phyloP scores from a whole-genome alignment of 2,888 invertebrate species.

The Mimas tiliae region DNA sequence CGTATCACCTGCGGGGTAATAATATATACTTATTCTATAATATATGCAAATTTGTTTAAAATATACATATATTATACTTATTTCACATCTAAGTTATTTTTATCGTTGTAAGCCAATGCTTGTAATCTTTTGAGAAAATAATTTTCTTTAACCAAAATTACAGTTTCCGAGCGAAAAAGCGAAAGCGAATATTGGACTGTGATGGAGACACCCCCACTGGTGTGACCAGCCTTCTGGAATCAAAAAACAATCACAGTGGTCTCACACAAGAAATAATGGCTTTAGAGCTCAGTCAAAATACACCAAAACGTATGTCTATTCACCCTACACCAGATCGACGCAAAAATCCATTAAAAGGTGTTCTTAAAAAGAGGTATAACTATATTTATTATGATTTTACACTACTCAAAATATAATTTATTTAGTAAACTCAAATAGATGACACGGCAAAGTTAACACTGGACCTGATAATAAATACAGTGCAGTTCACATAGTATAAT shows the following conservation, averaged over 20 bases:
- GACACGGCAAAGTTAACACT: no score
- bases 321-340: slow-evolving; percentile 79
- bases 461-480: no score
- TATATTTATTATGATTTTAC: neutral
- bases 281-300: slow-evolving; percentile 87
- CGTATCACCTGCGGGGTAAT: no score
- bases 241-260: slow-evolving; percentile 84
- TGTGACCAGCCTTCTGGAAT: slow-evolving; percentile 68
- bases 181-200: slow-evolving; percentile 84
- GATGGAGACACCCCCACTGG: slow-evolving; percentile 77
- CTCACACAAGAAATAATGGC: slow-evolving; percentile 89
- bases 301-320: slow-evolving; percentile 86
- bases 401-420: neutral
- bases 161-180: slow-evolving; percentile 84
- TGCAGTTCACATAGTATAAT: no score
- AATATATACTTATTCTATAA: no score
- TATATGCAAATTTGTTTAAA: no score
- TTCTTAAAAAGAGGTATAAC: slow-evolving; percentile 84
- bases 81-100: no score
- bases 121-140: no score
- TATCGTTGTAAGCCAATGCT: no score
- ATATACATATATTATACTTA: no score
- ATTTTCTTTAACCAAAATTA: neutral
- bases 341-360: slow-evolving; percentile 84
- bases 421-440: no score